Evolutionary conservation across 2,888 invertebrate genomes (phyloP), one percentile per base, ranked within the genome.

Genomic region (Chrysotoxum bicinctum): DNA sequence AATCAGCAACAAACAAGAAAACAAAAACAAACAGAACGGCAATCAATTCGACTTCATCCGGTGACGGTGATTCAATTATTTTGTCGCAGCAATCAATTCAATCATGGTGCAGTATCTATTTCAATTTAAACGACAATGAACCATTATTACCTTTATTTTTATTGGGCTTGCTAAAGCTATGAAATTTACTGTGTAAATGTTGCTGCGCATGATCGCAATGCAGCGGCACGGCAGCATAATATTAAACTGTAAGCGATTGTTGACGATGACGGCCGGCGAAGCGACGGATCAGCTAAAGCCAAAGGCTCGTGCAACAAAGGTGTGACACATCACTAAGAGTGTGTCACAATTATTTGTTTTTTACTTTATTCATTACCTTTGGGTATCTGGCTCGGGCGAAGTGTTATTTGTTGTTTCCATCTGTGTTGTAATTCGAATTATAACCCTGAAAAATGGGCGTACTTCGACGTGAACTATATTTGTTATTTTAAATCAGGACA

Each of bases 1-100:
- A 50, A 50, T 48, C 75, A 45, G 21, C 40, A 10, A 10, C 26
- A 7, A 4, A 16, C 16, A 35, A 16, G 16, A 43, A 32, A 19
- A 35, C 64, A 19, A 35, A 52, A 58, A 30, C n/a, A 64, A 32
- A 21, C 50, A 58, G 37, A 68, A 76, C 23, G 10, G n/a, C 69
- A 72, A 72, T 72, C 72, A 78, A 64, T 77, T 80, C 75, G 72
- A 78, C 72, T 77, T 80, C 75, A 75, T 84, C 84, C 80, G 84
- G 80, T 84, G 84, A 79, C 19, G 72, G 79, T 84, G 84, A 84
- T 80, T 79, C 66, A 72, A 84, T 84, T 74, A 79, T 69, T 84
- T 75, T 75, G 58, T 75, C 56, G 70, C 68, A 64, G 82, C 62
- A 64, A 73, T 84, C 79, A 84, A 84, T 79, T 35, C 79, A 79